phyloP scores from a whole-genome alignment of 2,888 invertebrate species.

The Peribatodes rhomboidaria region DNA sequence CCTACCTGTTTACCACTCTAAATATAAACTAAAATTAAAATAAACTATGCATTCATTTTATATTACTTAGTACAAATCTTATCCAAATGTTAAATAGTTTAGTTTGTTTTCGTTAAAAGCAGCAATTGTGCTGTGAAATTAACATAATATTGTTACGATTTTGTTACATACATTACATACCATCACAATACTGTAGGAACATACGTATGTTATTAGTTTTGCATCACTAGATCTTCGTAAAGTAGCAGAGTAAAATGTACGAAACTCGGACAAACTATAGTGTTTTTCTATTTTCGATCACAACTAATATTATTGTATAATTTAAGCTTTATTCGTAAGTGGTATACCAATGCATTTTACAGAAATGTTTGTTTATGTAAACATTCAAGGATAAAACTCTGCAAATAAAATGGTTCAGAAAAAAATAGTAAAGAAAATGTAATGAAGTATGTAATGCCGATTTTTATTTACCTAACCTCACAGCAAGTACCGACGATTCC shows the following conservation, averaged over 20 bases:
- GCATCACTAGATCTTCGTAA: neutral
- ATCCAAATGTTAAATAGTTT: slow-evolving; percentile 9
- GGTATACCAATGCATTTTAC: slow-evolving; percentile 2
- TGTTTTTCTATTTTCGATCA: neutral
- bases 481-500: neutral
- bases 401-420: slow-evolving; percentile 15
- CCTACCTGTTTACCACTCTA: too few relatives aligned
- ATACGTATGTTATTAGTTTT: neutral
- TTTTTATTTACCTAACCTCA: slow-evolving; percentile 4
- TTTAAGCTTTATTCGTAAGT: slow-evolving; percentile 19
- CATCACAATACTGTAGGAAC: slow-evolving; percentile 10
- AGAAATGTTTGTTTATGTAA: slow-evolving; percentile 12
- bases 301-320: neutral
- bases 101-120: neutral
- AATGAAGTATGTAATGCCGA: slow-evolving; percentile 24
- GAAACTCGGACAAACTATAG: neutral
- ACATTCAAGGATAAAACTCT: slow-evolving; percentile 40
- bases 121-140: neutral
- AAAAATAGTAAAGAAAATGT: slow-evolving; percentile 31
- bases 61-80: slow-evolving; percentile 38
- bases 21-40: too few relatives aligned
- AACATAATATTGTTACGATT: neutral
- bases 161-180: slow-evolving; percentile 12
- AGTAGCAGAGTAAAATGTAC: neutral
- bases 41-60: slow-evolving; percentile 33